Conservation (phyloP, 1,140 invertebrate species). For the Danaus plexippus region DNA sequence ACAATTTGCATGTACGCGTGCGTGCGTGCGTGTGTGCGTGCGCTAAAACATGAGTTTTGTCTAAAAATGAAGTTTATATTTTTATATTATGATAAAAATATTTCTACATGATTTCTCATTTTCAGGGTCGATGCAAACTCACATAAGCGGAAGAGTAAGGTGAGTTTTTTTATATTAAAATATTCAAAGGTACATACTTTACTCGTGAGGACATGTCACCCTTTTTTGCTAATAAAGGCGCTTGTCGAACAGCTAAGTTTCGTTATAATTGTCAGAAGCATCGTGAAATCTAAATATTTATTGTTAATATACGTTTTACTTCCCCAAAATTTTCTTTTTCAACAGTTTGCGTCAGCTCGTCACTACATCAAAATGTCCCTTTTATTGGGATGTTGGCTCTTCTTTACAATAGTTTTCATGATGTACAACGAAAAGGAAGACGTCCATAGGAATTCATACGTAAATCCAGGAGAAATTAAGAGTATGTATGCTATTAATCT, state of each 20-base stretch:
- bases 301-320: not conserved
- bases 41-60: too few species aligned
- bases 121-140: conserved; percentile 14
- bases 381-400: conserved; percentile 71
- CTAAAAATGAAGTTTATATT: too few species aligned
- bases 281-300: too few species aligned
- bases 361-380: conserved; percentile 51
- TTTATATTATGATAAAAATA: not conserved
- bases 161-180: not conserved
- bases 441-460: conserved; percentile 74
- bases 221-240: too few species aligned
- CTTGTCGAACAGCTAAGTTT: too few species aligned
- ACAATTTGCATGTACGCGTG: too few species aligned
- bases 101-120: conserved; percentile 10
- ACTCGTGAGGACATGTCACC: not conserved
- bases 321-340: not conserved
- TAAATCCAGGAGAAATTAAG: conserved; percentile 67
- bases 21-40: too few species aligned
- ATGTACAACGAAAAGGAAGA: conserved; percentile 76
- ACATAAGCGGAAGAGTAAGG: conserved; percentile 16
- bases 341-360: conserved; percentile 30
- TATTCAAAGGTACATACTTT: not conserved
- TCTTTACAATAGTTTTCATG: conserved; percentile 78
- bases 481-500: conserved; percentile 40
- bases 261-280: too few species aligned